Evolutionary conservation across 53 echinoderm and acorn worm species (phyloP), one percentile per base, ranked within the genome.

Genomic region (Zoroaster sp.): DNA sequence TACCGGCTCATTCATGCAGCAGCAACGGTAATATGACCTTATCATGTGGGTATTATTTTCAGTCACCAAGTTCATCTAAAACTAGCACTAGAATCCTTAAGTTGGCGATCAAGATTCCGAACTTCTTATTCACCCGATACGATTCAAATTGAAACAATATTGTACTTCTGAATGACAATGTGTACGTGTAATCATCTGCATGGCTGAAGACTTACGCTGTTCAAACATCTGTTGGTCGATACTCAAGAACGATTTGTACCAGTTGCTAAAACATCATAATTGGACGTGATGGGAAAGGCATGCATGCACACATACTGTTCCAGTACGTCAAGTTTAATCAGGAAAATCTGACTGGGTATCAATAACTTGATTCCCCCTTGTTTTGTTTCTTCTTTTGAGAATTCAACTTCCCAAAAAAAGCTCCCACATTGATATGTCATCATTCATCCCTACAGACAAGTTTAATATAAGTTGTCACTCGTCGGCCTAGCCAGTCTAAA

Each of bases 391-490:
- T 59, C 7, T 59, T 28, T 28, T 59, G 28, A 59, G 9, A 59
- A 25, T 11, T 59, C 63, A 9, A 23, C 25, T 59, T 28, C 63
- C 25, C 9, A 59, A 7, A 59, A 59, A 11, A n/a, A n/a, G n/a
- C 5, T 59, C 23, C 8, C 63, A 59, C 63, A 25, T 25, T 59
- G 25, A 59, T 59, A 59, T 71, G 31, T 35, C 38, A 71, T 36
- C 7, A 71, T n/a, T 10, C 4, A 15, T 74, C 20, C 23, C 23
- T 21, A 9, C 21, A 12, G 43, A 74, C 21, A 82, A 14, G 18
- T 82, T 45, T 68, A 82, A 66, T 74, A 59, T 5, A 11, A 53
- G 41, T n/a, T 68, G 82, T 82, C 82, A 67, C 13, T 82, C 82
- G 66, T 44, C 43, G 12, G 10, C 8, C 25, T 13, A 21, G 25